Evolutionary conservation across 1,140 invertebrate species (phyloP), one percentile per base, ranked within the genome.

Genomic region (Bathynomus jamesi): DNA sequence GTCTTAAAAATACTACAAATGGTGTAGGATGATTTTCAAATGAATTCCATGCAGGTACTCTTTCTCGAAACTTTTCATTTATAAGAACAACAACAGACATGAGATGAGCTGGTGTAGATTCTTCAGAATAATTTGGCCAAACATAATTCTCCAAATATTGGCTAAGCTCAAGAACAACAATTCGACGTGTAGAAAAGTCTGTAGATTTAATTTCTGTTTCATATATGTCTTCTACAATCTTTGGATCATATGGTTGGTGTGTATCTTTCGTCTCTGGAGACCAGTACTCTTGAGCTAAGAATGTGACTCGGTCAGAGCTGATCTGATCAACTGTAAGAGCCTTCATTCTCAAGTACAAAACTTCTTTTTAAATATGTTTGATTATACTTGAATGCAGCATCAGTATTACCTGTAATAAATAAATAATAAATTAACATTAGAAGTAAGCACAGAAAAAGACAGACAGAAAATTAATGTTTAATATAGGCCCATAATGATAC

Each of bases 61-160:
- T 84, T 84, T 99, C 97, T 17, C 96, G 84, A 80, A 98, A 97
- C 81, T 99, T 99, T 80, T 99, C 96, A 86, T 99, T 99, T 11
- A 99, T 88, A 91, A 99, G 96, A 0, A 93, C 89, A 31, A 97
- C 90, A 75, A 99, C 96, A 0, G 95, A 97, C 88, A 99, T 89
- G 73, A 96, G 88, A 82, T 98, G 94, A 2, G 89, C 87, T 74
- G 90, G 85, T 0, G 88, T 87, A 0, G 92, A 88, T 64, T 84
- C 84, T 61, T 86, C 83, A 11, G 82, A 78, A 81, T 94, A 99
- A 83, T 98, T 92, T n/a, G 94, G 95, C 96, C 96, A 99, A 17
- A 99, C 81, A 84, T 93, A 99, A 80, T 95, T 94, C 82, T 99
- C 96, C 72, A 99, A 82, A 83, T 97, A 99, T 78, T 98, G 96